These are phyloP conservation scores for Malachius bipustulatus DNA, from an alignment of 2,888 invertebrate species.

Conservation along the genomic window DNA sequence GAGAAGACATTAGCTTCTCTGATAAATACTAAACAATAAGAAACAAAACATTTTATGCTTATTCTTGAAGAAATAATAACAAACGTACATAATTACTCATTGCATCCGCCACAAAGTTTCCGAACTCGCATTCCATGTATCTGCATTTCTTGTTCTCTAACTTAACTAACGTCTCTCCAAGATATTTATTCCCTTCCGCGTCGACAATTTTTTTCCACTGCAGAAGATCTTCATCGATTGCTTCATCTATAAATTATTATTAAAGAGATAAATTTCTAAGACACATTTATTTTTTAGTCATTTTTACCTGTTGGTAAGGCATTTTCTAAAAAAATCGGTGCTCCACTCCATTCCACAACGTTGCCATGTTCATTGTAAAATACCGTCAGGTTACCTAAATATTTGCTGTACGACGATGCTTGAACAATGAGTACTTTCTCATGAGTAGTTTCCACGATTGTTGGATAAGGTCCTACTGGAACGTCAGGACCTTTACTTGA, in stretches of 20 bases:
- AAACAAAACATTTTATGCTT: too few relatives aligned
- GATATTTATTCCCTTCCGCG: constrained; percentile 39
- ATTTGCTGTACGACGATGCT: constrained; percentile 60
- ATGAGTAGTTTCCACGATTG: constrained; percentile 45
- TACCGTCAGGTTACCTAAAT: constrained; percentile 65
- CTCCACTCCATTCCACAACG: constrained; percentile 51
- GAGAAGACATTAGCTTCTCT: too few relatives aligned
- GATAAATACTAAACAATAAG: too few relatives aligned
- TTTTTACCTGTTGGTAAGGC: neutral
- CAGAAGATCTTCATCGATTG: constrained; percentile 45
- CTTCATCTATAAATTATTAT: constrained; percentile 40
- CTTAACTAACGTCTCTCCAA: constrained; percentile 39
- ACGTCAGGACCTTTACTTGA: constrained; percentile 41
- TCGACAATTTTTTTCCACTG: constrained; percentile 50
- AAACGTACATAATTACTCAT: too few relatives aligned
- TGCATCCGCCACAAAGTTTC: constrained; percentile 61
- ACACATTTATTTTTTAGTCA: neutral
- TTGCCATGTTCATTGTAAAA: constrained; percentile 56
- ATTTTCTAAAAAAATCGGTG: constrained; percentile 49
- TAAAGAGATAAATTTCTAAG: constrained; percentile 1
- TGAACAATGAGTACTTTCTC: constrained; percentile 57
- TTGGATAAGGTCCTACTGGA: constrained; percentile 56
- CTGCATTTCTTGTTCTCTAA: constrained; percentile 45
- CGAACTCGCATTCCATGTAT: constrained; percentile 58
- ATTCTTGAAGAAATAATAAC: too few relatives aligned